Percentiles rank a stretch among this genome's conserved stretches.
Conservation (phyloP, 2,888 invertebrate species). For the Coenonympha arcania region DNA sequence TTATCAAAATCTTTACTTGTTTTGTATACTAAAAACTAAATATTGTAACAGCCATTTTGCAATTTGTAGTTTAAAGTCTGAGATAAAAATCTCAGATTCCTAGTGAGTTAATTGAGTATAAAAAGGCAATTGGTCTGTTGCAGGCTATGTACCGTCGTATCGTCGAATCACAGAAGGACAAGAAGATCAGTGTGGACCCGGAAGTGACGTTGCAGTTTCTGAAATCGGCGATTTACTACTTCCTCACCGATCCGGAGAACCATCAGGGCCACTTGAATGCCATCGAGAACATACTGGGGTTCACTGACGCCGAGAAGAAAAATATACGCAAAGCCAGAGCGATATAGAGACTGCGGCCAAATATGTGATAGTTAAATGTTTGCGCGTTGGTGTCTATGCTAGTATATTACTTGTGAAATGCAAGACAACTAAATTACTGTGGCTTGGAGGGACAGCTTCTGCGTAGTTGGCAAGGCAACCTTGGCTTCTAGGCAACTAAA, state of each 20-base stretch:
- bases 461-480: no score
- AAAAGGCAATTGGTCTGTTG: conserved; percentile 35
- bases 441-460: no score
- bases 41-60: no score
- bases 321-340: conserved; percentile 83
- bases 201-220: conserved; percentile 93
- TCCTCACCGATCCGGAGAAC: conserved; percentile 91
- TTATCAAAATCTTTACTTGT: no score
- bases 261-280: conserved; percentile 90
- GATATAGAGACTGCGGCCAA: conserved; percentile 50
- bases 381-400: conserved; percentile 16
- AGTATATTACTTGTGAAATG: no score
- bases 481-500: no score
- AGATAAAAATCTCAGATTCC: no score
- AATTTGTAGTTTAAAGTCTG: no score
- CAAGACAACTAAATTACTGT: no score
- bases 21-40: no score
- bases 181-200: conserved; percentile 85
- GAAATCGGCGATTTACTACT: conserved; percentile 94
- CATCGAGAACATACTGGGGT: conserved; percentile 92
- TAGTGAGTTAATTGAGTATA: not conserved
- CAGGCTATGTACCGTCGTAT: conserved; percentile 91
- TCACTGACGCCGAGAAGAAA: conserved; percentile 84
- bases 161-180: conserved; percentile 82
- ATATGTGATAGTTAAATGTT: conserved; percentile 33